Percentiles rank a stretch among this genome's conserved stretches.
Evolutionary conservation across 1,140 invertebrate species (phyloP).

Genomic region (Drosophila mojavensis): DNA sequence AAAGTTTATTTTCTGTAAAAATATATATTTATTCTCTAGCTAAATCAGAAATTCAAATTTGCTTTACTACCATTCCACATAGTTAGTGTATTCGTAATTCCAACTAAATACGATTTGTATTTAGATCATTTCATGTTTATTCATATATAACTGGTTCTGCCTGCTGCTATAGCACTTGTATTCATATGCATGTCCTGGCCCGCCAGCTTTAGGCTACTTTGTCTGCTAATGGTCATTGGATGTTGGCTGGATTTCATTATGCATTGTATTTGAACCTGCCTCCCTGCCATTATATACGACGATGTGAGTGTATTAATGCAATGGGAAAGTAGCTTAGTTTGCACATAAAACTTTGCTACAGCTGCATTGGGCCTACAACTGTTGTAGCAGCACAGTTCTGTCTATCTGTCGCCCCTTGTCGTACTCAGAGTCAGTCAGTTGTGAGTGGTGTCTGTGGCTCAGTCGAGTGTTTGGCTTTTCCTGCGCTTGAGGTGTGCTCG

Average conservation of each 20-base stretch:
- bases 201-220: slow-evolving; percentile 61
- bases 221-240: slow-evolving; percentile 74
- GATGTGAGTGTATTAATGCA: slow-evolving; percentile 55
- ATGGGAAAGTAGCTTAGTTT: slow-evolving; percentile 60
- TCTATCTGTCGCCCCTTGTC: slow-evolving; percentile 22
- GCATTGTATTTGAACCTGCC: slow-evolving; percentile 45
- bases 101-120: not conserved
- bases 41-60: too few relatives aligned
- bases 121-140: slow-evolving; percentile 63
- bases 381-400: slow-evolving; percentile 18
- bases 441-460: slow-evolving; percentile 19
- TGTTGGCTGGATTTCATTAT: slow-evolving; percentile 69
- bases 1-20: too few relatives aligned
- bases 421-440: slow-evolving; percentile 5
- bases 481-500: slow-evolving; percentile 65
- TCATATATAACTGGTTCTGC: slow-evolving; percentile 70
- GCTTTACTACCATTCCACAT: too few relatives aligned
- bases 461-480: slow-evolving; percentile 62
- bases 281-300: slow-evolving; percentile 7
- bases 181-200: slow-evolving; percentile 43
- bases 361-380: slow-evolving; percentile 54
- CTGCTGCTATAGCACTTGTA: slow-evolving; percentile 33
- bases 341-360: slow-evolving; percentile 66
- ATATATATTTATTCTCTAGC: too few relatives aligned
- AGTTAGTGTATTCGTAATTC: slow-evolving; percentile 28